Evolutionary conservation across 2,113 vertebrate species (phyloP).

Genomic region (Anolis carolinensis): DNA sequence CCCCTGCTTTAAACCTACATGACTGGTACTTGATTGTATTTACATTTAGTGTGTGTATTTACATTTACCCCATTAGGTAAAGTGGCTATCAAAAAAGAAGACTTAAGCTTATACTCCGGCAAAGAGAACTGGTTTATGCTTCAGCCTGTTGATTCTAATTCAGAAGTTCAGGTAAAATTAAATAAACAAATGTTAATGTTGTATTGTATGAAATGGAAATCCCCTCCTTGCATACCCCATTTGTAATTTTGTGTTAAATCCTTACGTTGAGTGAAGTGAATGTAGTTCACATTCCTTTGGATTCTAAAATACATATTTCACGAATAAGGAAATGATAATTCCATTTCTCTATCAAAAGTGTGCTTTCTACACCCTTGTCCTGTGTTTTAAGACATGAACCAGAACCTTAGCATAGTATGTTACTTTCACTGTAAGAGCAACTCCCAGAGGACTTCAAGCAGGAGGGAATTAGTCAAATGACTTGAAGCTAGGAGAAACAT

Average conservation of each 20-base stretch:
- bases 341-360: background rate
- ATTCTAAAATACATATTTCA: background rate
- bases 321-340: background rate
- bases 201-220: background rate
- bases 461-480: too few relatives aligned
- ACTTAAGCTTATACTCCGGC: conserved; percentile 89
- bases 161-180: conserved; percentile 93
- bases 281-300: background rate
- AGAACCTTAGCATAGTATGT: background rate
- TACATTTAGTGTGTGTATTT: conserved; percentile 8
- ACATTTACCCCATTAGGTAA: conserved; percentile 81
- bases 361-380: background rate
- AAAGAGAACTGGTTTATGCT: conserved; percentile 95
- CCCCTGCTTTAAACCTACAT: background rate
- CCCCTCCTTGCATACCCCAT: background rate
- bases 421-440: too few relatives aligned
- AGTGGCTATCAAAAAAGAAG: conserved; percentile 95
- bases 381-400: background rate
- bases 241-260: background rate
- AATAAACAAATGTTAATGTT: background rate
- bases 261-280: background rate
- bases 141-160: conserved; percentile 93
- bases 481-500: too few relatives aligned
- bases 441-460: too few relatives aligned
- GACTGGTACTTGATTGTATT: background rate